Base-by-base conservation (phyloP, 1,140 invertebrate genomes). In the Asobara japonica region DNA sequence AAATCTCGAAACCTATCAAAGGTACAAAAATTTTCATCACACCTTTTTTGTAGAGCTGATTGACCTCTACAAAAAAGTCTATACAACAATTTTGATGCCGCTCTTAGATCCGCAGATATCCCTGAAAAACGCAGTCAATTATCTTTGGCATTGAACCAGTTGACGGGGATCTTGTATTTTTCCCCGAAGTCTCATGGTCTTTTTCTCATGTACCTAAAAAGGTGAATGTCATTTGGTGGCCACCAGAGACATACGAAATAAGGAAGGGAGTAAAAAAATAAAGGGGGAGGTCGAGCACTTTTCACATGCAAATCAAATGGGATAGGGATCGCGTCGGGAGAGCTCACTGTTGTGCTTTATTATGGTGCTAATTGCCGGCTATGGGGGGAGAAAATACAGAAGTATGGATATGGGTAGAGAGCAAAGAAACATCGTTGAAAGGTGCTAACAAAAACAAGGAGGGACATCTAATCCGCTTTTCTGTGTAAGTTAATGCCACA, bases 371-470 rank as follows among this genome's bases (percentile, higher is more conserved):
- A 79, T 79, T 79, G 61, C 67, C 64, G 68, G 29, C 27, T 16
- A 60, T 65, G 65, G 51, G n/a, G n/a, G 62, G 38, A 67, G 56
- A 65, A 71, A 65, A 71, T 41, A 71, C 60, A 45, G 61, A 56
- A 71, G 29, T 0, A 13, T n/a, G 0, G 5, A 29, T 62, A 31
- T 16, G 51, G 20, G 22, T 27, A 13, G 22, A 6, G 20, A 56
- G 16, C 16, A 11, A 62, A 62, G 13, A 62, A 62, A 56, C 25
- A 51, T 31, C n/a, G 33, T 38, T 8, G 41, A 18, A 27, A 79
- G 76, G 77, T 74, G 77, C 65, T 77, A 77, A 77, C 70, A 69
- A 74, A 77, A 79, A 79, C 74, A 68, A 77, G 71, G 68, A 71
- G 62, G 36, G 69, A 71, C 62, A 65, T 56, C 69, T 48, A 74